Conservation (phyloP, 2,797 vertebrate species). For the Catostomus latipinnis region DNA sequence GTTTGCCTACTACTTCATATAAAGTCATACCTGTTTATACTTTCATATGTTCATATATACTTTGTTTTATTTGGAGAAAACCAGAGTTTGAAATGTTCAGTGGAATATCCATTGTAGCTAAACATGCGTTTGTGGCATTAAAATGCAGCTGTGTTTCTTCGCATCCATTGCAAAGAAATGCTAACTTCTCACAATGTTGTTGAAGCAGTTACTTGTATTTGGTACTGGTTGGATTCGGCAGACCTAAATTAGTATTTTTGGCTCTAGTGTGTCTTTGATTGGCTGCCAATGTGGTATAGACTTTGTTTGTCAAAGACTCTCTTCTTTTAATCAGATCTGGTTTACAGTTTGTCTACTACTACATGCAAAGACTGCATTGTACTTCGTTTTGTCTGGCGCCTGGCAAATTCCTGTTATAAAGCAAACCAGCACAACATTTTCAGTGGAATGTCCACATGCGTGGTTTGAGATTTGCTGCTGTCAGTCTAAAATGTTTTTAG, state of each 20-base stretch:
- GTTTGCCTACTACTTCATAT: not conserved
- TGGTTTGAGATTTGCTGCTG: conserved; percentile 43
- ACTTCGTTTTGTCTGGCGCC: conserved; percentile 26
- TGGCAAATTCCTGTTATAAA: conserved; percentile 4
- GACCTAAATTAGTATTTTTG: conserved; percentile 39
- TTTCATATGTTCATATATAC: not conserved
- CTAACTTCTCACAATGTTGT: not conserved
- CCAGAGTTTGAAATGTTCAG: not conserved
- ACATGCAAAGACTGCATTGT: not conserved
- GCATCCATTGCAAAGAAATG: not conserved
- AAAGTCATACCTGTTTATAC: not conserved
- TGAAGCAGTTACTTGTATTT: not conserved
- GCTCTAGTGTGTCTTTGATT: conserved; percentile 23
- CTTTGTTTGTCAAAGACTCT: not conserved
- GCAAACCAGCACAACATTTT: not conserved
- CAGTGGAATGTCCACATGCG: conserved; percentile 18
- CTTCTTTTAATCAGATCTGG: not conserved
- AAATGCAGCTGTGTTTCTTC: conserved; percentile 9
- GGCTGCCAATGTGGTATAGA: conserved; percentile 7
- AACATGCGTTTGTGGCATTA: not conserved
- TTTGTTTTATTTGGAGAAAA: conserved; percentile 22
- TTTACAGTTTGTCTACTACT: not conserved
- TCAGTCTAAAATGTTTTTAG: conserved; percentile 35
- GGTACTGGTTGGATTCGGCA: conserved; percentile 5
- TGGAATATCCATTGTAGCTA: conserved; percentile 26